Percentiles rank a stretch among this genome's conserved stretches.
phyloP scores from a whole-genome alignment of 2,888 invertebrate genomes.

The Neoscelio sp. region DNA sequence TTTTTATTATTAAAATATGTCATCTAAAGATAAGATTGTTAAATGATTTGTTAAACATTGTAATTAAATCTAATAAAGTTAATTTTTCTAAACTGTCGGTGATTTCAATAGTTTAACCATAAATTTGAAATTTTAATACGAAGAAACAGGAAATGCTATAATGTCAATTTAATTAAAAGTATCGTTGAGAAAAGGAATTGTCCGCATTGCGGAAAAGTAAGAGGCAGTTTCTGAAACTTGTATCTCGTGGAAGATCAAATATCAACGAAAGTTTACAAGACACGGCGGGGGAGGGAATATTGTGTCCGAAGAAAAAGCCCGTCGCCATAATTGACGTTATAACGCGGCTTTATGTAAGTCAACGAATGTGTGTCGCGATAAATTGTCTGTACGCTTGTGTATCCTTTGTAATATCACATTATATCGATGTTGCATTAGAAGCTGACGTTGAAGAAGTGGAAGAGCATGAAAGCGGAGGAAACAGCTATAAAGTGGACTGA shows the following conservation, averaged over 20 bases:
- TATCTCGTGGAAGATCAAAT: constrained; percentile 27
- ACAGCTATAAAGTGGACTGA: constrained; percentile 53
- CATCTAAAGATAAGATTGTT: too few species aligned
- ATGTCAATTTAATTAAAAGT: background rate
- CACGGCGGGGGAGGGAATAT: too few species aligned
- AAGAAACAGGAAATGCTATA: too few species aligned
- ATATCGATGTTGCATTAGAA: constrained; percentile 62
- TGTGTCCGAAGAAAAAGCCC: constrained; percentile 15
- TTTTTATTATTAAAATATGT: too few species aligned
- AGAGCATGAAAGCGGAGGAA: constrained; percentile 36
- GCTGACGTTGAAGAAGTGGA: constrained; percentile 64
- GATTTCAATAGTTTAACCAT: too few species aligned
- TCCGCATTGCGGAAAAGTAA: background rate
- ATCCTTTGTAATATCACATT: constrained; percentile 45
- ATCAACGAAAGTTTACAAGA: constrained; percentile 35
- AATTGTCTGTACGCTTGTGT: constrained; percentile 31
- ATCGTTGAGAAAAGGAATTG: background rate
- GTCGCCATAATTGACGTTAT: constrained; percentile 25
- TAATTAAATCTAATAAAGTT: background rate
- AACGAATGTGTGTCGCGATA: constrained; percentile 12
- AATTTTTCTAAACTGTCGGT: background rate
- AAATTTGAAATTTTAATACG: too few species aligned
- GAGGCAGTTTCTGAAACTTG: background rate
- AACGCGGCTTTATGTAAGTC: constrained; percentile 27
- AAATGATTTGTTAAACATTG: background rate